Conservation (phyloP, 1,140 invertebrate species). For the Megalonaias nervosa region DNA sequence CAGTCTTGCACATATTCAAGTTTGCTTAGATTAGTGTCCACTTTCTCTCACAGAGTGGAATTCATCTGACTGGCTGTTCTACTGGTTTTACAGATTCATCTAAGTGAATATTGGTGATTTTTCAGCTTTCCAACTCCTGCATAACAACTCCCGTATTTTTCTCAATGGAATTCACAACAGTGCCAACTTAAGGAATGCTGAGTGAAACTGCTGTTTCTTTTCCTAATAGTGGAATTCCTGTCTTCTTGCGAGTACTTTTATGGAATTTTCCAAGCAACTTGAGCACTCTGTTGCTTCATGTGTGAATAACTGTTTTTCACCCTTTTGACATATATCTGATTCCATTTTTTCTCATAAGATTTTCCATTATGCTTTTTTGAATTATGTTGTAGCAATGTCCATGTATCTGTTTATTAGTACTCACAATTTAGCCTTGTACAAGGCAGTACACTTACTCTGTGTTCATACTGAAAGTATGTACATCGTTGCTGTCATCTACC, state of each 20-base stretch:
- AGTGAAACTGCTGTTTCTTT: slow-evolving; percentile 8
- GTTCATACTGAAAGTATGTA: too few relatives aligned
- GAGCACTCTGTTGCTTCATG: slow-evolving; percentile 26
- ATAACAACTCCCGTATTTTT: slow-evolving; percentile 28
- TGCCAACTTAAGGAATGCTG: slow-evolving; percentile 13
- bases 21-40: slow-evolving; percentile 44
- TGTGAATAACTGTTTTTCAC: slow-evolving; percentile 15
- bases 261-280: slow-evolving; percentile 23
- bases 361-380: slow-evolving; percentile 1
- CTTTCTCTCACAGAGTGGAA: slow-evolving; percentile 17
- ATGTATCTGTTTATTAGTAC: slow-evolving; percentile 4
- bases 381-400: slow-evolving; percentile 29
- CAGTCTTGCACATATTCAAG: slow-evolving; percentile 40
- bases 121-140: slow-evolving; percentile 48
- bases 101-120: slow-evolving; percentile 44
- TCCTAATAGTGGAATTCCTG: slow-evolving; percentile 8
- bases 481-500: not conserved
- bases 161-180: not conserved
- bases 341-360: not conserved
- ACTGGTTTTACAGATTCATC: slow-evolving; percentile 42
- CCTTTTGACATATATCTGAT: slow-evolving; percentile 5
- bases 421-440: slow-evolving; percentile 5
- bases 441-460: not conserved
- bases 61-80: slow-evolving; percentile 19
- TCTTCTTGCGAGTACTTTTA: not conserved